phyloP scores from a whole-genome alignment of 2,888 invertebrate genomes.

The Eretmocerus hayati region DNA sequence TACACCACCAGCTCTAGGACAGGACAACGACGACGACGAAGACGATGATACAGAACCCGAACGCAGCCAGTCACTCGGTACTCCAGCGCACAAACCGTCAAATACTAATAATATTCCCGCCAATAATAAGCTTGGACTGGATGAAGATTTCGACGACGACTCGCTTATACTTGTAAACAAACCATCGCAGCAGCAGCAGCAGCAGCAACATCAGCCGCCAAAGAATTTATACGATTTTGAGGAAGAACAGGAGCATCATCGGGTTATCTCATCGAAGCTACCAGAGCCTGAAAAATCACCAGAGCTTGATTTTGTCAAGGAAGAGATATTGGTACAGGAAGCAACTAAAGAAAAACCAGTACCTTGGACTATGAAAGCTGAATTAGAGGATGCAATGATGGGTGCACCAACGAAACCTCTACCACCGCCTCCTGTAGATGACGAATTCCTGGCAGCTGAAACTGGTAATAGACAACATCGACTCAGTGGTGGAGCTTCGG shows the following conservation, averaged over 20 bases:
- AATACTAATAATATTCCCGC: neutral
- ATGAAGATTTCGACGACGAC: slow-evolving; percentile 9
- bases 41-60: slow-evolving; percentile 14
- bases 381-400: slow-evolving; percentile 15
- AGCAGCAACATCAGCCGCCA: neutral
- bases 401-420: neutral
- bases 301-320: slow-evolving; percentile 29
- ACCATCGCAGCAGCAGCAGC: slow-evolving; percentile 1
- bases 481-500: slow-evolving; percentile 24
- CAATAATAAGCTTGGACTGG: slow-evolving; percentile 6
- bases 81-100: neutral
- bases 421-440: slow-evolving; percentile 14
- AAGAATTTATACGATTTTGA: slow-evolving; percentile 16
- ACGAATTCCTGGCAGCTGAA: slow-evolving; percentile 18
- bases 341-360: slow-evolving; percentile 32
- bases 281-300: slow-evolving; percentile 31
- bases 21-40: slow-evolving; percentile 15
- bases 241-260: too few relatives aligned
- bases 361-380: slow-evolving; percentile 37
- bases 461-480: slow-evolving; percentile 28
- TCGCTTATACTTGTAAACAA: too few relatives aligned
- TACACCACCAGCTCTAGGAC: slow-evolving; percentile 1
- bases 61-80: slow-evolving; percentile 15
- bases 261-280: slow-evolving; percentile 29
- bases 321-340: slow-evolving; percentile 22